A percentile compares a stretch with the other conserved stretches of the same genome.
Conservation (phyloP, 2,113 vertebrate species). For the Picathartes gymnocephalus region DNA sequence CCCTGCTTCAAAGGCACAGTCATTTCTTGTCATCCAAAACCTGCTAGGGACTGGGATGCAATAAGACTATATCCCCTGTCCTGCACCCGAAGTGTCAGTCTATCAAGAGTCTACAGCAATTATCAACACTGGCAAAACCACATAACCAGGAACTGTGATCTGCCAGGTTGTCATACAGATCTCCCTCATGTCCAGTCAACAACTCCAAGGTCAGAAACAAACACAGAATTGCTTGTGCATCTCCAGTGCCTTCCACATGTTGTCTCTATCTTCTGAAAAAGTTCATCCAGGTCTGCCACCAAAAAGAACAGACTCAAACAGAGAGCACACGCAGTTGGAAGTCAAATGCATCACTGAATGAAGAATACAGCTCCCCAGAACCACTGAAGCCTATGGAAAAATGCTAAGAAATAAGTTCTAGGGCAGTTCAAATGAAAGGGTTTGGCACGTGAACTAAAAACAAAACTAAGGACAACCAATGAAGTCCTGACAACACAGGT, state of each 20-base stretch:
- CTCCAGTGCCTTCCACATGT: not conserved
- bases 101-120: not conserved
- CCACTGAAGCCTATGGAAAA: not conserved
- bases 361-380: not conserved
- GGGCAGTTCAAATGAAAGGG: not conserved
- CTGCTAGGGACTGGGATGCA: not conserved
- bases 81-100: not conserved
- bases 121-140: not conserved
- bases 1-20: not conserved
- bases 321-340: not conserved
- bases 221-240: not conserved
- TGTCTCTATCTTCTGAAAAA: not conserved
- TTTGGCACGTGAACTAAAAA: not conserved
- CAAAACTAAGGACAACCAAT: not conserved
- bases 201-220: not conserved
- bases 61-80: not conserved
- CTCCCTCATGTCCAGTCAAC: not conserved
- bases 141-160: not conserved
- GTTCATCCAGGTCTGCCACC: not conserved
- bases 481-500: accelerated
- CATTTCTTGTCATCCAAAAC: not conserved
- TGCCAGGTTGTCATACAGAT: not conserved
- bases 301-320: not conserved
- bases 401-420: not conserved
- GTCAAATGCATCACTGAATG: not conserved